These are phyloP conservation scores for Solenopsis fugax DNA, from an alignment of 1,140 invertebrate species.

Conservation along the genomic window DNA sequence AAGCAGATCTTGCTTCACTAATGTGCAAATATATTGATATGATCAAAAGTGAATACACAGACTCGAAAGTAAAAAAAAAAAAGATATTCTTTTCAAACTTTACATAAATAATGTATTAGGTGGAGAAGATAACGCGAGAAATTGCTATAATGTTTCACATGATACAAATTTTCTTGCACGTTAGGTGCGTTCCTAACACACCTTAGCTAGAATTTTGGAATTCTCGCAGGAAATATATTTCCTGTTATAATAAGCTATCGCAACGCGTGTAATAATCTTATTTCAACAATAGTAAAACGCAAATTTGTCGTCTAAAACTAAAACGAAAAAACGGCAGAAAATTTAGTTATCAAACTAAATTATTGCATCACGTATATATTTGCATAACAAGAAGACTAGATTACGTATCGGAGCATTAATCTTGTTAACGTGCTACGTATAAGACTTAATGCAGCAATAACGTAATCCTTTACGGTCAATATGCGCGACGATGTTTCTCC, in stretches of 20 bases:
- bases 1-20: neutral
- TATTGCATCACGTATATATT: neutral
- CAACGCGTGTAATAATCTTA: neutral
- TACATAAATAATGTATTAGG: constrained; percentile 1
- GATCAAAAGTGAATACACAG: neutral
- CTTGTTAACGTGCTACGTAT: neutral
- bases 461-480: neutral
- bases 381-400: neutral
- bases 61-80: neutral
- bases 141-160: neutral
- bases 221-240: neutral
- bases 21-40: neutral
- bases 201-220: constrained; percentile 10
- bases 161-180: constrained; percentile 3
- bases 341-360: constrained; percentile 1
- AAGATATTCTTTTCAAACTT: neutral
- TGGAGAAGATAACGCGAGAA: neutral
- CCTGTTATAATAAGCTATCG: neutral
- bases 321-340: neutral
- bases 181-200: neutral
- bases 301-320: no score
- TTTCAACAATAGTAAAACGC: no score
- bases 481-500: neutral
- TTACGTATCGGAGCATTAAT: constrained; percentile 4
- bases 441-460: neutral